Conservation (phyloP, 2,113 vertebrate species). For the Melanotaenia duboulayi region DNA sequence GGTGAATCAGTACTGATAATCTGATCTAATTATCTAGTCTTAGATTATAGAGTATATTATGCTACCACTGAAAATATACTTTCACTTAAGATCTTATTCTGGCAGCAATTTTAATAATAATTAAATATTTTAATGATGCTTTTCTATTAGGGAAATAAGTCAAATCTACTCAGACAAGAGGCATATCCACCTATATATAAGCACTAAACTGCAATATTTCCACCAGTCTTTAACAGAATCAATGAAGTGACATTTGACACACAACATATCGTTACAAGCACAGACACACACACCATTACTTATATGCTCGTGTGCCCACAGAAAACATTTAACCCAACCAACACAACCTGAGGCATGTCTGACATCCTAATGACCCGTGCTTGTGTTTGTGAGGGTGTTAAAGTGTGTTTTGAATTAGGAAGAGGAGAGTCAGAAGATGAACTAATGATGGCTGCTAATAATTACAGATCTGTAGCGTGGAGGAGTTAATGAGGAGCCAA, state of each 20-base stretch:
- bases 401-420: constrained; percentile 75
- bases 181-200: background rate
- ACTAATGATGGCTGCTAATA: constrained; percentile 80
- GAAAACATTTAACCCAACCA: background rate
- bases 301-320: background rate
- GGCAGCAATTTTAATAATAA: too few species aligned
- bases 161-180: background rate
- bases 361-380: constrained; percentile 60
- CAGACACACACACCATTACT: background rate
- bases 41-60: too few species aligned
- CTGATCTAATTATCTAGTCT: too few species aligned
- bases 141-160: background rate
- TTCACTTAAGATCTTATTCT: too few species aligned
- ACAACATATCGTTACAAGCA: background rate
- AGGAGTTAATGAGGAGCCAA: constrained; percentile 81
- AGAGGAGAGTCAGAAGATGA: constrained; percentile 71
- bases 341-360: constrained; percentile 29
- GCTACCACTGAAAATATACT: too few species aligned
- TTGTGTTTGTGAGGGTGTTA: constrained; percentile 65
- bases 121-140: background rate
- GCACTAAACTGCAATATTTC: constrained; percentile 32
- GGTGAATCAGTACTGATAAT: too few species aligned
- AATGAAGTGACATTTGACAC: constrained; percentile 39
- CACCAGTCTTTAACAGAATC: constrained; percentile 43
- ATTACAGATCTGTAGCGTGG: constrained; percentile 80